phyloP scores from a whole-genome alignment of 2,888 invertebrate species.

The Cheilosia grossa region DNA sequence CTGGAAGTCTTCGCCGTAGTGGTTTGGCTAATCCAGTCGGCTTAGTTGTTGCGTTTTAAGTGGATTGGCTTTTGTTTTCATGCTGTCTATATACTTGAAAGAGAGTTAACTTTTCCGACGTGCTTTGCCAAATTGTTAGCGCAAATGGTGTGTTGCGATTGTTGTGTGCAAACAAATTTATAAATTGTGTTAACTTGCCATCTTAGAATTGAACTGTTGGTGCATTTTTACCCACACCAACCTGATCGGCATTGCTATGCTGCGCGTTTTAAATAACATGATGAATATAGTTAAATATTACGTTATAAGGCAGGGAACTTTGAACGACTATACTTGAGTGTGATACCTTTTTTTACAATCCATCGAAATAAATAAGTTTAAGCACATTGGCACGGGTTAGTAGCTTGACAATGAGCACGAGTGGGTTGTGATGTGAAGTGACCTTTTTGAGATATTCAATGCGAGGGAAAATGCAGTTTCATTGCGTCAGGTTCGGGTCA shows the following conservation, averaged over 20 bases:
- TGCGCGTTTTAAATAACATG: constrained; percentile 30
- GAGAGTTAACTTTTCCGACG: constrained; percentile 17
- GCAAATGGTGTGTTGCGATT: constrained; percentile 36
- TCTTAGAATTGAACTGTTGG: neutral
- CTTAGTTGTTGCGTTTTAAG: constrained; percentile 56
- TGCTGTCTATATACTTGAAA: constrained; percentile 8
- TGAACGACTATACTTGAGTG: constrained; percentile 13
- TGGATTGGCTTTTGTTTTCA: constrained; percentile 42
- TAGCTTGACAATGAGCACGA: constrained; percentile 1
- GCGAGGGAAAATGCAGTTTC: neutral
- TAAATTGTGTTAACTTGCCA: neutral
- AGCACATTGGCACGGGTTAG: neutral
- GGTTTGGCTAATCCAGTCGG: constrained; percentile 63
- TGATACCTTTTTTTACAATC: neutral
- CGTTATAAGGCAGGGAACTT: neutral
- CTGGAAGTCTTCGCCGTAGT: constrained; percentile 23
- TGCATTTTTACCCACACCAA: neutral
- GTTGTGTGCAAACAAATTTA: constrained; percentile 10
- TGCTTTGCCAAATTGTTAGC: constrained; percentile 15
- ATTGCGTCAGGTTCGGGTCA: constrained; percentile 7
- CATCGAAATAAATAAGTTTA: neutral
- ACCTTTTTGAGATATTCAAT: constrained; percentile 2
- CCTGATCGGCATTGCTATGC: constrained; percentile 2
- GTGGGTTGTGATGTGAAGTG: neutral
- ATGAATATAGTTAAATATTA: constrained; percentile 11